A percentile compares a stretch with the other conserved stretches of the same genome.
Conservation (phyloP, 2,888 invertebrate species). For the Apamea anceps region DNA sequence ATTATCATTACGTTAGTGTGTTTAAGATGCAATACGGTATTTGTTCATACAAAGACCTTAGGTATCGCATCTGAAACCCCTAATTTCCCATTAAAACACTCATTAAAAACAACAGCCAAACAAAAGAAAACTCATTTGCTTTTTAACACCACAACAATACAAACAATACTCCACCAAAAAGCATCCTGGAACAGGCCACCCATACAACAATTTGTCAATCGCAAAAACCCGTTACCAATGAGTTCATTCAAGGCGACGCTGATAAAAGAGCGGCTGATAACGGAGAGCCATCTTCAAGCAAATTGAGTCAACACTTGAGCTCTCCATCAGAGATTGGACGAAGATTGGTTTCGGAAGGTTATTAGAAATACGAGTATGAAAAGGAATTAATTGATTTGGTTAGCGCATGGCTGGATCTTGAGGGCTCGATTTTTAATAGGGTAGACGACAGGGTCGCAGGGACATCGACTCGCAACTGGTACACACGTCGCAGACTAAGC, state of each 20-base stretch:
- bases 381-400: conserved; percentile 24
- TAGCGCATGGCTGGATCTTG: neutral
- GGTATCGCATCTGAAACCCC: too few relatives aligned
- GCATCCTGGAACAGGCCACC: neutral
- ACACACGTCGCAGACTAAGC: too few relatives aligned
- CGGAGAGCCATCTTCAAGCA: conserved; percentile 10
- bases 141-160: neutral
- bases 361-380: conserved; percentile 19
- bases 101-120: neutral
- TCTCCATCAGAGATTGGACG: neutral
- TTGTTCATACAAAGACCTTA: neutral
- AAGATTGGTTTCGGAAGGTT: conserved; percentile 6
- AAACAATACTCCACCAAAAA: neutral
- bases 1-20: neutral
- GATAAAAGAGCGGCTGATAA: conserved; percentile 22
- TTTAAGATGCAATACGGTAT: too few relatives aligned
- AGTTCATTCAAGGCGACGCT: conserved; percentile 21
- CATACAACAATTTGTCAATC: neutral
- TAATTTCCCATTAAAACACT: neutral
- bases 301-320: conserved; percentile 34
- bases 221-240: conserved; percentile 17
- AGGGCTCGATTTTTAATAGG: neutral
- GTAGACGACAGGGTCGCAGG: too few relatives aligned
- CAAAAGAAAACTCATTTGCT: neutral
- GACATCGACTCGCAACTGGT: too few relatives aligned